Evolutionary conservation across 2,888 invertebrate species (phyloP), one percentile per base, ranked within the genome.

Genomic region (Melanargia galathea): DNA sequence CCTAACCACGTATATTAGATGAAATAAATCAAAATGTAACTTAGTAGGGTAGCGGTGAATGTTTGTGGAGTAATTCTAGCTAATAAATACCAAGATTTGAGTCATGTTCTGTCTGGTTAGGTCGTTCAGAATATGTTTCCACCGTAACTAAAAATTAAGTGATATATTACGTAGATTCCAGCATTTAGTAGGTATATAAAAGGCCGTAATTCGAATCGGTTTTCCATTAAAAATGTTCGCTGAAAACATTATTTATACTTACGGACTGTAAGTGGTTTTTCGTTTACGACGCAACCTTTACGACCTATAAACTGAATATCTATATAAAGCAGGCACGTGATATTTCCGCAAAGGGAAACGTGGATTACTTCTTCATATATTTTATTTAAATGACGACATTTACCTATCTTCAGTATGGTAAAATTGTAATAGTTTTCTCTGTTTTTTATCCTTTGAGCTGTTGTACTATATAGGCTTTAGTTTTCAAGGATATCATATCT

Each of bases 221-320:
- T 57, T 62, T 51, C 43, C 62, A 62, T 62, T 62, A 57, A 62
- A 57, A 62, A 48, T 58, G 48, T 13, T 63, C 58, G 58, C 52
- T 59, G 58, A 63, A 54, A 63, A 63, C 58, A 59, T 63, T 59
- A 63, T 63, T 63, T 54, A 63, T 63, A 54, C 54, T 58, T 46
- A 54, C 48, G 20, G 35, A 33, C 26, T 63, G 59, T 59, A 63
- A 63, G 63, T 63, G 63, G 52, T 63, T 54, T 63, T 63, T 58
- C 48, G 58, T 63, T 59, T 63, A 63, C 59, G 54, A 59, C 48
- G 46, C 54, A 45, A 45, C 46, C 54, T 59, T 63, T 59, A 63
- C 54, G 63, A 59, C 45, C 63, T 30, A 63, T 63, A 63, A 59
- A 63, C 59, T 54, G 54, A 59, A 59, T 63, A 59, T 59, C 63